Percentiles rank a stretch among this genome's conserved stretches.
Evolutionary conservation across 2,888 invertebrate species (phyloP).

Genomic region (Eristalis tenax): DNA sequence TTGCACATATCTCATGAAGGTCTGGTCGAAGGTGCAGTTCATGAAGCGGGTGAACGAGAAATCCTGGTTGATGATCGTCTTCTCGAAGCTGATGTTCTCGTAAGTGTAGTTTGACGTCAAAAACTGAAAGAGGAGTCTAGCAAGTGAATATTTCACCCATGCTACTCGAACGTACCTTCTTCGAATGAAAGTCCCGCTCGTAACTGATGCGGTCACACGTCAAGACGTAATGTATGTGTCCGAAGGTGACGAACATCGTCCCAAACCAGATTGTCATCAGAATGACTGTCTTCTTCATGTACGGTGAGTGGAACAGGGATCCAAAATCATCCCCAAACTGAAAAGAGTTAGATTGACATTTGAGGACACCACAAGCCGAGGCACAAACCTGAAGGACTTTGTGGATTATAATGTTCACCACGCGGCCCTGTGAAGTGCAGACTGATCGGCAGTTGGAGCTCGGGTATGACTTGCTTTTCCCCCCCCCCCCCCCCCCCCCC

Average conservation of each 20-base stretch:
- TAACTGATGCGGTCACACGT: slow-evolving; percentile 83
- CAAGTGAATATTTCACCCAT: too few relatives aligned
- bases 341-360: neutral
- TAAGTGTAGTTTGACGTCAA: slow-evolving; percentile 79
- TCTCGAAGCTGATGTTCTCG: slow-evolving; percentile 83
- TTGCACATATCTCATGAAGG: slow-evolving; percentile 87
- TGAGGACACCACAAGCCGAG: neutral
- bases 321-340: slow-evolving; percentile 88
- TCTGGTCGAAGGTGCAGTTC: slow-evolving; percentile 86
- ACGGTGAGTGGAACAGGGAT: slow-evolving; percentile 85
- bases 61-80: slow-evolving; percentile 85
- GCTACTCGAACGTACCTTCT: slow-evolving; percentile 63
- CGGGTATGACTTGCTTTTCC: slow-evolving; percentile 85
- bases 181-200: slow-evolving; percentile 79
- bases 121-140: slow-evolving; percentile 77
- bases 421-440: slow-evolving; percentile 82
- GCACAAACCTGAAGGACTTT: slow-evolving; percentile 81
- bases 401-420: slow-evolving; percentile 81
- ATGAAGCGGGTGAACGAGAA: slow-evolving; percentile 84
- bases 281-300: slow-evolving; percentile 84
- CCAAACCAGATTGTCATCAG: slow-evolving; percentile 84
- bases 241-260: slow-evolving; percentile 83
- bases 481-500: too few relatives aligned
- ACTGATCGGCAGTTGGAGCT: slow-evolving; percentile 86
- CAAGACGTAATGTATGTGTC: slow-evolving; percentile 83